phyloP scores from a whole-genome alignment of 2,797 vertebrate species.

The Poecile montanus region DNA sequence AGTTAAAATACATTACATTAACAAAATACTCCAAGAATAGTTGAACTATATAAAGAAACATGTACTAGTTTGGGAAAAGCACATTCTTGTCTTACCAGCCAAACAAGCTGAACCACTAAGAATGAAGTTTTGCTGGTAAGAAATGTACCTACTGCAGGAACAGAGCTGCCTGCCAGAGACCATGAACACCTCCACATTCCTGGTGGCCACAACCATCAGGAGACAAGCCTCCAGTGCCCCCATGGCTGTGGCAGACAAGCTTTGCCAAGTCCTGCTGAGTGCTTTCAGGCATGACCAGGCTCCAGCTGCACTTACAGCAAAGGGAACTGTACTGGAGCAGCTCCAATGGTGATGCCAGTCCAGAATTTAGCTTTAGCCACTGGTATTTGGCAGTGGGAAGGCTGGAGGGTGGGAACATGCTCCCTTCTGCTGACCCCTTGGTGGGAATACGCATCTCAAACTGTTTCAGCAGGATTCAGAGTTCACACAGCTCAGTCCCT shows the following conservation, averaged over 20 bases:
- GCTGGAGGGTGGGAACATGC: background rate
- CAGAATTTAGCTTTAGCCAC: background rate
- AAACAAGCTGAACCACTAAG: slow-evolving; percentile 3
- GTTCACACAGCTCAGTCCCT: background rate
- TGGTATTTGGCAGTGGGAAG: background rate
- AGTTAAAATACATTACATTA: background rate
- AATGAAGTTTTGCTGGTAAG: background rate
- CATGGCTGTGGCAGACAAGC: background rate
- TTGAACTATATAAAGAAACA: background rate
- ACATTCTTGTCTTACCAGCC: background rate
- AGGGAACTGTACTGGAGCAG: background rate
- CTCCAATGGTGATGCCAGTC: background rate
- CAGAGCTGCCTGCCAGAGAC: background rate
- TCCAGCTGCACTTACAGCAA: background rate
- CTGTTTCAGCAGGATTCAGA: background rate
- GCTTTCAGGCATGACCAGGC: background rate
- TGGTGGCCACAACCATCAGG: background rate
- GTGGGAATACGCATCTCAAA: background rate
- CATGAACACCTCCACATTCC: background rate
- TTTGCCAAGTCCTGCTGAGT: background rate
- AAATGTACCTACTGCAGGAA: background rate
- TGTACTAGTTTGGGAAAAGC: background rate
- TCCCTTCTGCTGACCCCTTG: background rate
- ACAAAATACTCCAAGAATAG: slow-evolving; percentile 1
- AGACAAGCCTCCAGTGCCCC: background rate